Evolutionary conservation across 2,113 vertebrate genomes (phyloP).

Genomic region (Origma solitaria): DNA sequence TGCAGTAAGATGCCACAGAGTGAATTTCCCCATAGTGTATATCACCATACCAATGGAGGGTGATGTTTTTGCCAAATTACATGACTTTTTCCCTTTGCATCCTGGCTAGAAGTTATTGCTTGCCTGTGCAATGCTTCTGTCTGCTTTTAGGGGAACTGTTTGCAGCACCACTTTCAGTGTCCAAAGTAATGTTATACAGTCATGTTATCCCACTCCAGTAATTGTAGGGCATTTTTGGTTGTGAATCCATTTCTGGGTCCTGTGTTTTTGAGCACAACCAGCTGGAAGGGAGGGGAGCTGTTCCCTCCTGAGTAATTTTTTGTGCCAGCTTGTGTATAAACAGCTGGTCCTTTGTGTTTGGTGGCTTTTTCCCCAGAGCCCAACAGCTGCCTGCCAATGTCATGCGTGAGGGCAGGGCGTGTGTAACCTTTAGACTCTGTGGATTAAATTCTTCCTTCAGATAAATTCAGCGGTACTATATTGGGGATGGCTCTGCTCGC

Average conservation of each 20-base stretch:
- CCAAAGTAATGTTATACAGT: neutral
- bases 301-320: slow-evolving; percentile 5
- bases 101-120: neutral
- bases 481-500: neutral
- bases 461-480: neutral
- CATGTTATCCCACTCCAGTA: neutral
- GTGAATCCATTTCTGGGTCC: neutral
- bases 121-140: neutral
- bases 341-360: neutral
- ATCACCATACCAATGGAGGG: neutral
- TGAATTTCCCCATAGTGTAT: neutral
- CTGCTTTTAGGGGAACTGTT: neutral
- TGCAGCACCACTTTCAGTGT: neutral
- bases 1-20: neutral
- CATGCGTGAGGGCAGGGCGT: neutral
- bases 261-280: neutral
- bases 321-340: slow-evolving; percentile 6
- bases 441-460: neutral
- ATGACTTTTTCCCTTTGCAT: neutral
- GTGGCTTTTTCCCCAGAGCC: neutral
- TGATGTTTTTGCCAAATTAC: neutral
- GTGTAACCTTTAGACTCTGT: neutral
- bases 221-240: neutral
- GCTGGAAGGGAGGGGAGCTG: slow-evolving; percentile 1
- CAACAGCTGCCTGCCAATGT: accelerated